These are phyloP conservation scores for Nemurella pictetii DNA, from an alignment of 2,888 invertebrate genomes.

Conservation along the genomic window DNA sequence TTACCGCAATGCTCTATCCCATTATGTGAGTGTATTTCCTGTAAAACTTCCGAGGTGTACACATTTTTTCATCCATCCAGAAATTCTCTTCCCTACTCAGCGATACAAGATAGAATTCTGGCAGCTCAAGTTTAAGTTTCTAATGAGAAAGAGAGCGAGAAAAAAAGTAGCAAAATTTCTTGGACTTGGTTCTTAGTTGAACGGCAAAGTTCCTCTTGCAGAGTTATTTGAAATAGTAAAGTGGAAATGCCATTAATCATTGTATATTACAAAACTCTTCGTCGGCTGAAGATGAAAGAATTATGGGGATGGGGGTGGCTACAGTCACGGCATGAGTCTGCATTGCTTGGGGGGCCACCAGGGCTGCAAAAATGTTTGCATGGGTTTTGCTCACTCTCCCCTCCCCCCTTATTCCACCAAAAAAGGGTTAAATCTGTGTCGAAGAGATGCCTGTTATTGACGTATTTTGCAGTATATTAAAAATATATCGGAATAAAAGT, in stretches of 20 bases:
- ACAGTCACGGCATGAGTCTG: background rate
- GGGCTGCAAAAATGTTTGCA: background rate
- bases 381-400: background rate
- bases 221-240: slow-evolving; percentile 28
- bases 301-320: background rate
- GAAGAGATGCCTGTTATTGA: background rate
- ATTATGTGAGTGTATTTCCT: background rate
- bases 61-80: background rate
- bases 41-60: background rate
- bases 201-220: slow-evolving; percentile 22
- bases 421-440: background rate
- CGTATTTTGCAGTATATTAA: background rate
- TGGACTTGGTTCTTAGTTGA: slow-evolving; percentile 15
- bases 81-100: background rate
- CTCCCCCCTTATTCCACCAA: background rate
- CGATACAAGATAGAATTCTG: slow-evolving; percentile 18
- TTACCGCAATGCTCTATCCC: background rate
- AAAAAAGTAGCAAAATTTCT: slow-evolving; percentile 26
- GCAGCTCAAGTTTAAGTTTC: slow-evolving; percentile 11
- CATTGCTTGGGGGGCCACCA: background rate
- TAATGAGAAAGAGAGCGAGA: slow-evolving; percentile 21
- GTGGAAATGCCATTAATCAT: slow-evolving; percentile 39
- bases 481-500: background rate
- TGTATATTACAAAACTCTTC: slow-evolving; percentile 34
- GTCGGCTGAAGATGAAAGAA: slow-evolving; percentile 8